Conservation (phyloP, 1,140 invertebrate species). For the Hyphantria cunea region DNA sequence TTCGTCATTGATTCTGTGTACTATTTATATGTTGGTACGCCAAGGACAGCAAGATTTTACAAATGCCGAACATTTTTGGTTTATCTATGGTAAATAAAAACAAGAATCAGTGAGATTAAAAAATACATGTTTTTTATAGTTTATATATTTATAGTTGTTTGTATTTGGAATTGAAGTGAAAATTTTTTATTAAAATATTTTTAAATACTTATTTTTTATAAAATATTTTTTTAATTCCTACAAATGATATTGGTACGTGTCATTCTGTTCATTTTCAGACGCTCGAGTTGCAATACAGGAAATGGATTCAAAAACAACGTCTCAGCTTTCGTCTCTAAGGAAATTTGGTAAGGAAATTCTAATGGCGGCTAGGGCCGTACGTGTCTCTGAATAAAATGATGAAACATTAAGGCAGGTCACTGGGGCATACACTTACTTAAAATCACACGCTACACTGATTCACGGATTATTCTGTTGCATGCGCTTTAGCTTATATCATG, state of each 20-base stretch:
- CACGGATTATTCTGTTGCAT: conserved; percentile 24
- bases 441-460: conserved; percentile 14
- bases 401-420: conserved; percentile 39
- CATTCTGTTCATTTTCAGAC: conserved; percentile 21
- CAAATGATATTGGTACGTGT: conserved; percentile 27
- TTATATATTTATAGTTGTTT: too few species aligned
- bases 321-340: conserved; percentile 45
- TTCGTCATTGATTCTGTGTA: too few species aligned
- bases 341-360: conserved; percentile 53
- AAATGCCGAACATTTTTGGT: too few species aligned
- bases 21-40: too few species aligned
- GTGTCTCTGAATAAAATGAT: conserved; percentile 53
- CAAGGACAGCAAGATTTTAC: too few species aligned
- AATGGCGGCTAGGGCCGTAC: conserved; percentile 37
- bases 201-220: too few species aligned
- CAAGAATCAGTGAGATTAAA: too few species aligned
- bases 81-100: too few species aligned
- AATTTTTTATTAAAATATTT: too few species aligned
- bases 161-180: too few species aligned
- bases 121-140: too few species aligned
- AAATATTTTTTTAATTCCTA: too few species aligned
- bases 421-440: conserved; percentile 31
- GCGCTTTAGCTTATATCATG: conserved; percentile 10
- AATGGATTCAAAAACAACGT: conserved; percentile 36
- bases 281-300: conserved; percentile 29